These are phyloP conservation scores for Leptopilina myrica DNA, from an alignment of 2,888 invertebrate genomes.

Conservation along the genomic window DNA sequence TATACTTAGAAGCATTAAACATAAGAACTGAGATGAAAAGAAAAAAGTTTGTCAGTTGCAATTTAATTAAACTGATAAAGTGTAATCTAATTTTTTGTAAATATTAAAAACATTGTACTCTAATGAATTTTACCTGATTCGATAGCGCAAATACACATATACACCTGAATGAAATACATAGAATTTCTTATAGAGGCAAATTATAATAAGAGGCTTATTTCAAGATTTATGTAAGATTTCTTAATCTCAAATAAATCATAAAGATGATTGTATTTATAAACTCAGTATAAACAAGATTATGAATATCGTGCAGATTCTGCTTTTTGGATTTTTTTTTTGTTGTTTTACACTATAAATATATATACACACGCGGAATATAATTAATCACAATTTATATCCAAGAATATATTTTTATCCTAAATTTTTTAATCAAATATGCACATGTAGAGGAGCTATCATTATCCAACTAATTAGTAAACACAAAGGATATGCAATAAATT, in stretches of 20 bases:
- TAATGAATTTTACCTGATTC: too few species aligned
- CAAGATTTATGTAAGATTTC: conserved; percentile 4
- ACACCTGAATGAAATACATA: background rate
- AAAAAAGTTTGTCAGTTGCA: too few species aligned
- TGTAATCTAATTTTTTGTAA: too few species aligned
- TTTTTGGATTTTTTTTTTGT: background rate
- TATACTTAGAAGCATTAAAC: too few species aligned
- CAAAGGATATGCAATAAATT: background rate
- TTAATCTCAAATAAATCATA: background rate
- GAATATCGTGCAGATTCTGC: conserved; percentile 5
- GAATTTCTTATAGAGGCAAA: too few species aligned
- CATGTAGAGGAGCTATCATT: conserved; percentile 2
- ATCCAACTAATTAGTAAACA: background rate
- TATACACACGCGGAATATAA: background rate
- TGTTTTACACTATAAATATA: background rate
- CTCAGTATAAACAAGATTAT: background rate
- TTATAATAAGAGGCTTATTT: background rate
- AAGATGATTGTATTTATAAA: background rate
- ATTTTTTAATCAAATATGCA: background rate
- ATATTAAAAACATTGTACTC: too few species aligned
- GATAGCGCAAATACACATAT: background rate
- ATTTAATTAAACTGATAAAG: too few species aligned
- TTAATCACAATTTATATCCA: background rate
- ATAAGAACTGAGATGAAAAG: too few species aligned
- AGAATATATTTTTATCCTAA: background rate